Evolutionary conservation across 2,888 invertebrate species (phyloP), one percentile per base, ranked within the genome.

Genomic region (Harmothoe impar): DNA sequence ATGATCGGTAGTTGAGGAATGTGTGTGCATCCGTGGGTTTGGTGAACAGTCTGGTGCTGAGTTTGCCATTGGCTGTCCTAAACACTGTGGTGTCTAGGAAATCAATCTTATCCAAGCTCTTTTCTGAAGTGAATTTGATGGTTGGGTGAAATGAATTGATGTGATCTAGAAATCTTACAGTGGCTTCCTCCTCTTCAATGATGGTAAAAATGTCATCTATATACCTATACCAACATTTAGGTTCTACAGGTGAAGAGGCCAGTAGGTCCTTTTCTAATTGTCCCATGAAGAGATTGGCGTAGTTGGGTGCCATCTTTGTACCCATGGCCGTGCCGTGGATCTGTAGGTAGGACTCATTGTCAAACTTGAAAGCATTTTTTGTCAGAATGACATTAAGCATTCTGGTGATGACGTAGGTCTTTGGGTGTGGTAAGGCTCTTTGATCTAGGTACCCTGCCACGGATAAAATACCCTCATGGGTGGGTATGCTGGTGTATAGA

Each of bases 261-360:
- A 62, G 62, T n/a, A 62, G 3, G 0, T 62, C 62, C 62, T 12
- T 62, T 89, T 92, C 92, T 17, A 91, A 54, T 23, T 91, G 23
- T 31, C 91, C 91, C 91, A 91, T 91, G 56, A 92, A 92, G 10
- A 92, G 84, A 52, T 89, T 90, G 25, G 91, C 91, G 89, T 91
- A 92, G 0, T 89, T 81, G 17, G 91, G 92, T 10, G 92, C 92
- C 88, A 92, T 90, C 89, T 78, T 89, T 23, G 89, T 92, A 1
- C 92, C 93, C 93, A 92, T 92, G 43, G 91, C 91, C 5, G 92
- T 92, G 29, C 91, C 92, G 29, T 54, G 29, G 43, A 84, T 85
- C 89, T 92, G 92, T 56, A 90, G 85, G 88, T 51, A 86, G 72
- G 90, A 56, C 35, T 91, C 72, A 0, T 68, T 90, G 33, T 92